Conservation (phyloP, 2,113 vertebrate genomes). For the Lepidothrix coronata region DNA sequence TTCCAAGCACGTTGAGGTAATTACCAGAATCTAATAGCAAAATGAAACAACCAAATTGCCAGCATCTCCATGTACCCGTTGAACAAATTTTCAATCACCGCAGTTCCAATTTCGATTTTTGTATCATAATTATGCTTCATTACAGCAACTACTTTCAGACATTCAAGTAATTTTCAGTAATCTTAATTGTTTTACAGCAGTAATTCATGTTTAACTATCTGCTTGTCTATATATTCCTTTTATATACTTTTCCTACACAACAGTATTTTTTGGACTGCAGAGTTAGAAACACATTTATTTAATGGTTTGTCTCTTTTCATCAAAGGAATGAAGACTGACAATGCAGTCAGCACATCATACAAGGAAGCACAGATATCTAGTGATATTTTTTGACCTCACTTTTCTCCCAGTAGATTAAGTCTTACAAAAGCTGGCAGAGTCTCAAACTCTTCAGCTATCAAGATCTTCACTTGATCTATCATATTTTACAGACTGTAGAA, state of each 20-base stretch:
- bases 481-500: neutral
- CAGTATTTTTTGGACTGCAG: neutral
- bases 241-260: neutral
- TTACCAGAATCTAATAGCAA: neutral
- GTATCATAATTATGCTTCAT: neutral
- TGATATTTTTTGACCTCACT: neutral
- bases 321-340: neutral
- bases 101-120: neutral
- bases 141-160: neutral
- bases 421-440: neutral
- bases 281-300: neutral
- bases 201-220: neutral
- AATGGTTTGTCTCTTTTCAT: neutral
- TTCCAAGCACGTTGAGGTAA: slow-evolving; percentile 7
- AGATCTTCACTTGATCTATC: neutral
- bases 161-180: neutral
- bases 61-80: neutral
- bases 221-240: neutral
- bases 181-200: neutral
- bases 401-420: neutral
- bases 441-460: neutral
- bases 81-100: slow-evolving; percentile 3
- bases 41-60: neutral
- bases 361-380: neutral
- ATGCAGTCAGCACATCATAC: neutral